Conservation (phyloP, 2,888 invertebrate genomes). For the Tetranychus piercei region DNA sequence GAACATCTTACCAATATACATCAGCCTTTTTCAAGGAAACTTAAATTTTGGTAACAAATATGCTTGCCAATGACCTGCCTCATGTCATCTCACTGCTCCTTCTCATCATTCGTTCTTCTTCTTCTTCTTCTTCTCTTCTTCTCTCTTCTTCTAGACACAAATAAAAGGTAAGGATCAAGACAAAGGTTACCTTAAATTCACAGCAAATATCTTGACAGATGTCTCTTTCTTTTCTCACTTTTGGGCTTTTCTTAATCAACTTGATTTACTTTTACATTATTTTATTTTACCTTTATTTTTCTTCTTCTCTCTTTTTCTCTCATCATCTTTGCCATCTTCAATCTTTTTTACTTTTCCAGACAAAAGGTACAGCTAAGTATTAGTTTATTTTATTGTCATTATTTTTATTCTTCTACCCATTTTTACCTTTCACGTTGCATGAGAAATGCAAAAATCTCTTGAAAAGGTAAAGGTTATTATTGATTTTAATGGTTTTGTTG, state of each 20-base stretch:
- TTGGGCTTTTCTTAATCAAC: too few species aligned
- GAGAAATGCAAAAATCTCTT: too few species aligned
- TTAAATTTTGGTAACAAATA: background rate
- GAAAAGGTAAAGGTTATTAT: too few species aligned
- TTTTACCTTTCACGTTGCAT: too few species aligned
- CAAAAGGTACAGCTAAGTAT: too few species aligned
- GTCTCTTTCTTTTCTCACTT: background rate
- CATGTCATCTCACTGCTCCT: background rate
- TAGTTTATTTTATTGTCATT: too few species aligned
- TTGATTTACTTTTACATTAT: too few species aligned
- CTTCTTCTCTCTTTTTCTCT: background rate
- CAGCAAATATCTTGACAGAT: background rate
- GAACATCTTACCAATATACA: too few species aligned
- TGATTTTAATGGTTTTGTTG: too few species aligned
- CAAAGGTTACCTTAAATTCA: background rate
- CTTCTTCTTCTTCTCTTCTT: background rate
- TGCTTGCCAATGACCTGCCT: background rate
- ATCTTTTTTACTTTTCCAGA: too few species aligned
- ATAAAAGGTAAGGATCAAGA: slow-evolving; percentile 7
- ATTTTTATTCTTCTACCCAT: too few species aligned
- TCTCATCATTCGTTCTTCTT: background rate
- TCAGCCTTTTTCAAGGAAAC: background rate
- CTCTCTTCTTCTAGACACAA: background rate
- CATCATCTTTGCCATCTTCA: background rate
- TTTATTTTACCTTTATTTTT: background rate